Evolutionary conservation across 2,888 invertebrate species (phyloP).

Genomic region (Mesochorus sp.): DNA sequence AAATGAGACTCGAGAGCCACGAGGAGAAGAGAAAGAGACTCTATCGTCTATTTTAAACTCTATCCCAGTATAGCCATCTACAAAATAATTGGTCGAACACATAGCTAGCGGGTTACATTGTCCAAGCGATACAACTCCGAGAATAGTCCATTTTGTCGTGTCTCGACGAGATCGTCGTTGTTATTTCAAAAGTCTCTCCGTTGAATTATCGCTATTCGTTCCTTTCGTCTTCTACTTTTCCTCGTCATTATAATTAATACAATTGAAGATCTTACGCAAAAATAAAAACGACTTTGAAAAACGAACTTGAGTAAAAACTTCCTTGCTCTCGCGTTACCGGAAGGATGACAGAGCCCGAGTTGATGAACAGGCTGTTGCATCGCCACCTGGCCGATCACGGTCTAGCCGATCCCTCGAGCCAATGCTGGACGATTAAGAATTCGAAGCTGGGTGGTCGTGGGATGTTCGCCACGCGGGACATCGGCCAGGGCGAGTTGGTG

Average conservation of each 20-base stretch:
- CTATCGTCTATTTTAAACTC: constrained; percentile 56
- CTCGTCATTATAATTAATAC: too few species aligned
- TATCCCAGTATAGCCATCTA: constrained; percentile 48
- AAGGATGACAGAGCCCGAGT: constrained; percentile 65
- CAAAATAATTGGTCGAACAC: constrained; percentile 53
- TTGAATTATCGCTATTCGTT: too few species aligned
- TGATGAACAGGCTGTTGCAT: constrained; percentile 65
- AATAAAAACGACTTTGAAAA: too few species aligned
- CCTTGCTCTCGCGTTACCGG: too few species aligned
- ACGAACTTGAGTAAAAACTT: too few species aligned
- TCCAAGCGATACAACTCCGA: constrained; percentile 39
- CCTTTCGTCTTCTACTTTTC: too few species aligned
- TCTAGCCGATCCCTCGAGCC: constrained; percentile 47
- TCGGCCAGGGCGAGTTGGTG: constrained; percentile 87
- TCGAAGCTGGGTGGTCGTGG: constrained; percentile 88
- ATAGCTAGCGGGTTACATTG: constrained; percentile 42
- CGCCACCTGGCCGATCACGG: constrained; percentile 68
- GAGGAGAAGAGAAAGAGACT: neutral
- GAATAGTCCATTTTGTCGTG: constrained; percentile 49
- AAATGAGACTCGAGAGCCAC: neutral
- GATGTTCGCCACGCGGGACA: constrained; percentile 87
- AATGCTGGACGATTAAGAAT: constrained; percentile 84
- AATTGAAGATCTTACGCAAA: too few species aligned
- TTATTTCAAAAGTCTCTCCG: neutral
- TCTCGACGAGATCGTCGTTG: neutral